phyloP scores from a whole-genome alignment of 2,888 invertebrate species.

The Lasioglossum morio region DNA sequence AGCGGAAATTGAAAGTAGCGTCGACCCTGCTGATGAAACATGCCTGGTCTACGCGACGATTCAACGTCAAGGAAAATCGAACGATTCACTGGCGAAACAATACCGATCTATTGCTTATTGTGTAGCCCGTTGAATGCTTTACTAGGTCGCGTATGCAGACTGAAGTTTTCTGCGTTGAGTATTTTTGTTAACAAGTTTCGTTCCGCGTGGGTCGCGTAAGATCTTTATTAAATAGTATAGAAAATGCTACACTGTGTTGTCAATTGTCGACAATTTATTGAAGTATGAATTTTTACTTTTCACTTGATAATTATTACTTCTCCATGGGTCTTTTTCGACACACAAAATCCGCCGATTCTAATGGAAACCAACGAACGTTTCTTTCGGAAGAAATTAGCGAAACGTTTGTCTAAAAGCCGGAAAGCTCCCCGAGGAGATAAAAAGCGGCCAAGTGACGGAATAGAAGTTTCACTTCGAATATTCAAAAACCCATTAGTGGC shows the following conservation, averaged over 20 bases:
- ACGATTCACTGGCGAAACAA: background rate
- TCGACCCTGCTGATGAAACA: background rate
- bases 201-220: no score
- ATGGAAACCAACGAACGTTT: background rate
- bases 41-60: background rate
- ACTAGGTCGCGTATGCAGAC: no score
- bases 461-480: background rate
- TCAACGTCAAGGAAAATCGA: background rate
- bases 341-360: background rate
- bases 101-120: background rate
- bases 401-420: background rate
- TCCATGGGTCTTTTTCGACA: background rate
- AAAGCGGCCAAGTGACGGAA: background rate
- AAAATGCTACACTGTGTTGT: background rate
- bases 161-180: background rate
- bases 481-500: background rate
- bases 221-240: background rate
- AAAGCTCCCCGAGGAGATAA: background rate
- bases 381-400: background rate
- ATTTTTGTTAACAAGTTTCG: background rate
- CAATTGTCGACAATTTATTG: background rate
- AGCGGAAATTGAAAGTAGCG: conserved; percentile 46
- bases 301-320: background rate
- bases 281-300: background rate
- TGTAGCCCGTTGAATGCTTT: background rate